Conservation (phyloP, 2,797 vertebrate genomes). For the Sebastes flavidus region DNA sequence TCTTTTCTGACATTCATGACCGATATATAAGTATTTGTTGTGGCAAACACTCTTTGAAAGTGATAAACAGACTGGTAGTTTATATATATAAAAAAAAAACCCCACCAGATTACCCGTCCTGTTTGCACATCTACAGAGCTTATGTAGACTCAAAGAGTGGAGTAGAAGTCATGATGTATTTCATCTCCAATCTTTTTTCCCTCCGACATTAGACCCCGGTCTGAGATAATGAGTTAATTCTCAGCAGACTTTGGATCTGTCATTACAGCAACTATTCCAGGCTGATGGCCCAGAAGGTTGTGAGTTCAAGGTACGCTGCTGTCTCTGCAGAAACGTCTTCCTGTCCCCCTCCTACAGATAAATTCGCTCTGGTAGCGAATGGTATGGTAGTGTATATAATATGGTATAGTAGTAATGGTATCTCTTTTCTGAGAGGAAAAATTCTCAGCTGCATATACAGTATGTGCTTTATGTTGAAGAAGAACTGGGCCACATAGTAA, state of each 20-base stretch:
- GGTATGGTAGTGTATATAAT: too few relatives aligned
- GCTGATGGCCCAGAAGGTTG: neutral
- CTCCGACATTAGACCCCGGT: neutral
- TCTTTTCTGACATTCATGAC: neutral
- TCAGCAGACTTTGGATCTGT: conserved; percentile 19
- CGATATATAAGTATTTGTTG: neutral
- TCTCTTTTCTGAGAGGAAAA: too few relatives aligned
- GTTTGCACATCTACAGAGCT: neutral
- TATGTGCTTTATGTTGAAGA: too few relatives aligned
- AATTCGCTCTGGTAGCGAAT: neutral
- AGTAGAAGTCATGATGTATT: neutral
- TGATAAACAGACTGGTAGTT: neutral
- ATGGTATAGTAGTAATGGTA: too few relatives aligned
- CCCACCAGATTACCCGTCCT: neutral
- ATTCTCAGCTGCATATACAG: too few relatives aligned
- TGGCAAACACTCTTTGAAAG: neutral
- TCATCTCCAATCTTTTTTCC: neutral
- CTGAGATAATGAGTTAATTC: conserved; percentile 37
- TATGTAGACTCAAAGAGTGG: neutral
- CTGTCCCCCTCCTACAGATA: neutral
- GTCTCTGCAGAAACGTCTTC: neutral
- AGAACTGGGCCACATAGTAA: too few relatives aligned
- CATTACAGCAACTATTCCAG: conserved; percentile 16
- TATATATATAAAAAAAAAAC: neutral
- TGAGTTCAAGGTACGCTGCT: neutral